phyloP scores from a whole-genome alignment of 23 tunicate genomes.

The Corella eumyota region DNA sequence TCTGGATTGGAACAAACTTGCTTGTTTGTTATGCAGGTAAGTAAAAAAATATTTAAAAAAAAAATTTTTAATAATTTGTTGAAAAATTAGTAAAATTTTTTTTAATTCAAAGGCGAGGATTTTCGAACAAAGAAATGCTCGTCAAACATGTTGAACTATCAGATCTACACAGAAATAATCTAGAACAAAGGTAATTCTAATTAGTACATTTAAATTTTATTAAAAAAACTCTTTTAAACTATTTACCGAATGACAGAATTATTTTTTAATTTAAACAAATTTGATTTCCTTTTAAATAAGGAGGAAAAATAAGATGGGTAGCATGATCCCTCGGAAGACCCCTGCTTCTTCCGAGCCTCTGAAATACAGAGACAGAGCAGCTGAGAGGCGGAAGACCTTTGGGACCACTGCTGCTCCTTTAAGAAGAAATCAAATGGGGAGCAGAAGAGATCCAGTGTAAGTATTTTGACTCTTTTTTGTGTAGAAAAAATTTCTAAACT shows the following conservation, averaged over 20 bases:
- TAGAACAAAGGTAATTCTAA: constrained; percentile 66
- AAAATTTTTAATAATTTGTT: too few relatives aligned
- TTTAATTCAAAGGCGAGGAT: constrained; percentile 55
- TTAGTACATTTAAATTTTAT: not conserved
- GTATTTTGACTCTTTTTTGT: too few relatives aligned
- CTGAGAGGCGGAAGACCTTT: constrained; percentile 82
- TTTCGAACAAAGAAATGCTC: constrained; percentile 58
- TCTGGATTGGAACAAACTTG: constrained; percentile 64
- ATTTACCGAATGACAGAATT: too few relatives aligned
- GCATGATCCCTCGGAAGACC: constrained; percentile 7
- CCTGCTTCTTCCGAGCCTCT: constrained; percentile 1
- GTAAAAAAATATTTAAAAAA: not conserved
- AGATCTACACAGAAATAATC: constrained; percentile 67
- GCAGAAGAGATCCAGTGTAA: constrained; percentile 44
- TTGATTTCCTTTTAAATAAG: too few relatives aligned
- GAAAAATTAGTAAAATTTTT: too few relatives aligned
- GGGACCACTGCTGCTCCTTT: constrained; percentile 63
- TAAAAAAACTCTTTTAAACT: too few relatives aligned
- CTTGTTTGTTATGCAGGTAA: constrained; percentile 79
- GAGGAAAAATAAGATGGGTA: constrained; percentile 32
- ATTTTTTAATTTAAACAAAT: not conserved
- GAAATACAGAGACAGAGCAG: constrained; percentile 93
- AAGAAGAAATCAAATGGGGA: not conserved
- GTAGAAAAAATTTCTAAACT: too few relatives aligned
- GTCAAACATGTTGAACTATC: constrained; percentile 56